Base-by-base conservation (phyloP, 2,888 invertebrate species). In the Andrena marginata region DNA sequence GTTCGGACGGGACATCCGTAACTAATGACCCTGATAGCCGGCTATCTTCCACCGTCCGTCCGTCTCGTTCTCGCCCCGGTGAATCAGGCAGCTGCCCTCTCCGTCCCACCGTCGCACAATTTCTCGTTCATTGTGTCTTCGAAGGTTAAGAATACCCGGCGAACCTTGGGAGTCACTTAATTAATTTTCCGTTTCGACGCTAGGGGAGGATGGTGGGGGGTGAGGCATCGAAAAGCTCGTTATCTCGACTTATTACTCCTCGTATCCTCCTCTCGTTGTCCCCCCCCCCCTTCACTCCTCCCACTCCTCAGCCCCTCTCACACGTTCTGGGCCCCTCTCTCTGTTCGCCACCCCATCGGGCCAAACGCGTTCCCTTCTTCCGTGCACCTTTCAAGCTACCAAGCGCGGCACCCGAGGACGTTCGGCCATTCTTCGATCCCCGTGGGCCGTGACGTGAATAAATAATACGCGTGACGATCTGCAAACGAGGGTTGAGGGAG, bases 21-120 rank as follows among this genome's bases (percentile, higher is more conserved):
- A 93, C 93, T 93, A 93, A 93, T 93, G 93, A 93, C 92, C 92
- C 93, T 92, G 93, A 93, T 93, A 93, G 92, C 90, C 88, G 86
- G 85, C 88, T 85, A 86, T 88, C 87, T 86, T 89, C 90, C 89
- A 65, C 70, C 73, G 56, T 68, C 72, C 63, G 29, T 29, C 56
- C 64, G 54, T 81, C 82, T 75, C 81, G 49, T 75, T 77, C 80
- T 72, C 33, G 20, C 71, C 54, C 72, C 6, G 63, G 48, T 48
- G 70, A 75, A 75, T 65, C 76, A 65, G 80, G 35, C 56, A 26
- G 64, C 26, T 35, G 64, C 16, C 31, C 35, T 29, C 67, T 31
- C 64, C 31, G 74, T 70, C 74, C 62, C 85, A 70, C 82, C 49
- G 77, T 77, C 83, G 82, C 83, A 87, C 84, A 77, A 89, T 86